A percentile compares a stretch with the other conserved stretches of the same genome.
Evolutionary conservation across 2,113 vertebrate genomes (phyloP).

Genomic region (Prinia subflava): DNA sequence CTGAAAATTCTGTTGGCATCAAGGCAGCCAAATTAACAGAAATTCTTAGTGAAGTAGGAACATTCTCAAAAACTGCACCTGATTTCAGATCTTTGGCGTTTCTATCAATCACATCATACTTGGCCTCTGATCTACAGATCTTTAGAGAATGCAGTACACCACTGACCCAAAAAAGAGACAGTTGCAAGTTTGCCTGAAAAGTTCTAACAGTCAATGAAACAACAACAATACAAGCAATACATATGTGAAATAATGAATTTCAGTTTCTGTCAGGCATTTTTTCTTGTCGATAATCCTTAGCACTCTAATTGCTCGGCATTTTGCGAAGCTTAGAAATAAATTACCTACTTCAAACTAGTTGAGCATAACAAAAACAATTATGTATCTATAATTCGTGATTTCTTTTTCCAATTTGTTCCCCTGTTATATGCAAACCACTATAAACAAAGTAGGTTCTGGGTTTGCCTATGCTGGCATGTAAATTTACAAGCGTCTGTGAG

Average conservation of each 20-base stretch:
- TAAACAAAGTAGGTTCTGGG: background rate
- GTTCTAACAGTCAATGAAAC: background rate
- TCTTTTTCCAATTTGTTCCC: background rate
- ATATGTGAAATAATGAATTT: background rate
- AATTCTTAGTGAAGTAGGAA: background rate
- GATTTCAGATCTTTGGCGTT: background rate
- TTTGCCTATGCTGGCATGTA: background rate
- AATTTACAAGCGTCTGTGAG: background rate
- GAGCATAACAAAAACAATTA: background rate
- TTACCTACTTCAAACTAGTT: background rate
- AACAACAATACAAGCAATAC: background rate
- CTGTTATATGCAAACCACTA: background rate
- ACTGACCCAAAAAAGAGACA: background rate
- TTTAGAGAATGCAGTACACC: background rate
- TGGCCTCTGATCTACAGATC: background rate
- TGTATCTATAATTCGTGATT: background rate
- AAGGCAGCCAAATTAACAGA: background rate
- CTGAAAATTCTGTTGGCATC: background rate
- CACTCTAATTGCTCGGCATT: background rate
- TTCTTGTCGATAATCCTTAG: background rate
- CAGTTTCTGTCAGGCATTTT: background rate
- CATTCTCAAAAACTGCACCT: background rate
- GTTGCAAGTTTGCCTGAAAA: background rate
- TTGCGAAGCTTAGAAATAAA: background rate
- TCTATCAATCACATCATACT: background rate